Evolutionary conservation across 2,797 vertebrate genomes (phyloP), one percentile per base, ranked within the genome.

Genomic region (Semaprochilodus insignis): DNA sequence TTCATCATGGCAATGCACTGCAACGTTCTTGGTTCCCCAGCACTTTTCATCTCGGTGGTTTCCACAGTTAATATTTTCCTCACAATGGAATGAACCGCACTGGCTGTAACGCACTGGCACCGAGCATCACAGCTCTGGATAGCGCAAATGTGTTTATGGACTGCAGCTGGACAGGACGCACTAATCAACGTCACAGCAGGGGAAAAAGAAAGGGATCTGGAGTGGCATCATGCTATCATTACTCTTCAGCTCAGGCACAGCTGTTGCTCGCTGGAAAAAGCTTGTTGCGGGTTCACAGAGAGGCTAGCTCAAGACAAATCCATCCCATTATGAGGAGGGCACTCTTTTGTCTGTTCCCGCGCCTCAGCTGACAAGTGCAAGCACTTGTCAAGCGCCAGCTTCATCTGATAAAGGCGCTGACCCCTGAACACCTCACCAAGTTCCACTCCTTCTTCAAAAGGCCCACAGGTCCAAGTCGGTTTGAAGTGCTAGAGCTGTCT

Each of bases 391-490:
- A 88, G 87, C 88, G 90, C 90, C 85, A 86, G 82, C 87, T 90
- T 89, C 87, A 90, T 93, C 92, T 90, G 91, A 93, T 93, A 93
- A 91, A 91, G 86, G 87, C 89, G 89, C 79, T 89, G 92, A 93
- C 90, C 91, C 91, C 88, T 86, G 84, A 89, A 85, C 88, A 90
- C 89, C 85, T 86, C 65, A 62, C 84, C 84, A 88, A 93, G 90
- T 89, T 81, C 79, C 85, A 89, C 90, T 90, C 89, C 82, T 89
- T 84, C 80, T 84, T 75, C n/a, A n/a, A n/a, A n/a, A n/a, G n/a
- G n/a, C n/a, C n/a, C n/a, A n/a, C n/a, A n/a, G n/a, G n/a, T n/a
- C n/a, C n/a, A n/a, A n/a, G n/a, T 84, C 86, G 84, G 85, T 87
- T 85, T 80, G 82, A 91, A 83, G 85, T 80, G 75, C 71, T 15